phyloP scores from a whole-genome alignment of 2,888 invertebrate species.

The Hemithea aestivaria region DNA sequence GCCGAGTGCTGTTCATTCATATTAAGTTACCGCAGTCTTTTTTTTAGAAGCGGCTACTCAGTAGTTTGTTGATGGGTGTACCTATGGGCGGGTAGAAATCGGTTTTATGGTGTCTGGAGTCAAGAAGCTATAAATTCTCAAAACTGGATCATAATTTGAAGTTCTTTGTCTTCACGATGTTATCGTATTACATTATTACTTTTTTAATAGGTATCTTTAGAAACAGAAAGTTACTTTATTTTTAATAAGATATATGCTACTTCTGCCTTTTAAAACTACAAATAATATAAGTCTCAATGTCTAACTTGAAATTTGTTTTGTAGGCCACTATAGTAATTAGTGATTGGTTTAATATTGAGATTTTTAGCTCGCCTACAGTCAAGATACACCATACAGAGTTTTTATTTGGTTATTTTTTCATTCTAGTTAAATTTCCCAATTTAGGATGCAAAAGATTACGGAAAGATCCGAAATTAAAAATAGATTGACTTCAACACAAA shows the following conservation, averaged over 20 bases:
- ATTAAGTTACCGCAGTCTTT: slow-evolving; percentile 53
- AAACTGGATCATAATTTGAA: slow-evolving; percentile 30
- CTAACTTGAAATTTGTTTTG: slow-evolving; percentile 6
- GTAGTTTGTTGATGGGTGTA: slow-evolving; percentile 56
- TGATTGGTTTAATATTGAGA: too few species aligned
- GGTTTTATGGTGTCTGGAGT: slow-evolving; percentile 44
- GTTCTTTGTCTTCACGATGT: slow-evolving; percentile 25
- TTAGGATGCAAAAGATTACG: too few species aligned
- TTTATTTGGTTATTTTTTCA: too few species aligned
- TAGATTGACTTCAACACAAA: too few species aligned
- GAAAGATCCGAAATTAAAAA: too few species aligned
- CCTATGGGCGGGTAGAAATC: slow-evolving; percentile 55
- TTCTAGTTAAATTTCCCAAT: too few species aligned
- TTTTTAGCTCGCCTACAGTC: too few species aligned
- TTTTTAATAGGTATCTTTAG: slow-evolving; percentile 11
- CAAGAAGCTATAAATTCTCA: slow-evolving; percentile 32
- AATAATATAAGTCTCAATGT: slow-evolving; percentile 1
- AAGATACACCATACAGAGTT: too few species aligned
- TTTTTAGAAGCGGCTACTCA: slow-evolving; percentile 39
- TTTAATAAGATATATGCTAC: too few species aligned
- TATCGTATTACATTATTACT: slow-evolving; percentile 18
- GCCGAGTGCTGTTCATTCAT: slow-evolving; percentile 53
- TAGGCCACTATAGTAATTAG: too few species aligned
- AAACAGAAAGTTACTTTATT: too few species aligned
- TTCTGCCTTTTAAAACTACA: too few species aligned